Conservation (phyloP, 2,888 invertebrate genomes). For the Palloptera scutellata region DNA sequence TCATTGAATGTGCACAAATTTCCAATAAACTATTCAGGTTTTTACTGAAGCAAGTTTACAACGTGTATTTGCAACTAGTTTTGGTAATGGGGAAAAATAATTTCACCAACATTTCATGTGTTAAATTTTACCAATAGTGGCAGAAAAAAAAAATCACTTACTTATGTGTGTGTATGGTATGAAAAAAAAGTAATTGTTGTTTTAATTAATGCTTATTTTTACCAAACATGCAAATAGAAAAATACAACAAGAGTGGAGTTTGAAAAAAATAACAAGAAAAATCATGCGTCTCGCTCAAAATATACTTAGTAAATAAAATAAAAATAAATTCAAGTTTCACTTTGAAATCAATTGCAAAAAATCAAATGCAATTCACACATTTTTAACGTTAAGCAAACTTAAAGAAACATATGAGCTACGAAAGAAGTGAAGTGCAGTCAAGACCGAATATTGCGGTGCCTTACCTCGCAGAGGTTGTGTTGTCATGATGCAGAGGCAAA, state of each 20-base stretch:
- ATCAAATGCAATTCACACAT: constrained; percentile 18
- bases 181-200: constrained; percentile 9
- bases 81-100: constrained; percentile 2
- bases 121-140: constrained; percentile 4
- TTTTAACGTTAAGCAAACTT: neutral
- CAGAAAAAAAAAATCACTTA: neutral
- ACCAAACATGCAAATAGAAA: constrained; percentile 17
- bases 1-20: constrained; percentile 24
- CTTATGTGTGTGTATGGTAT: too few species aligned
- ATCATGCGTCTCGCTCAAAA: neutral
- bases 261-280: neutral
- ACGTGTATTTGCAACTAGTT: neutral
- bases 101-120: constrained; percentile 15
- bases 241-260: neutral
- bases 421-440: neutral
- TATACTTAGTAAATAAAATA: neutral
- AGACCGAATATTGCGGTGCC: neutral
- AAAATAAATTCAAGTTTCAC: constrained; percentile 12
- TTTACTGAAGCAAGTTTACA: neutral
- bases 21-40: constrained; percentile 17
- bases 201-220: constrained; percentile 17
- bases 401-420: neutral
- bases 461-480: too few species aligned
- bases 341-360: constrained; percentile 23
- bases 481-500: too few species aligned